Conservation (phyloP, 1,140 invertebrate species). For the Conus ventricosus region DNA sequence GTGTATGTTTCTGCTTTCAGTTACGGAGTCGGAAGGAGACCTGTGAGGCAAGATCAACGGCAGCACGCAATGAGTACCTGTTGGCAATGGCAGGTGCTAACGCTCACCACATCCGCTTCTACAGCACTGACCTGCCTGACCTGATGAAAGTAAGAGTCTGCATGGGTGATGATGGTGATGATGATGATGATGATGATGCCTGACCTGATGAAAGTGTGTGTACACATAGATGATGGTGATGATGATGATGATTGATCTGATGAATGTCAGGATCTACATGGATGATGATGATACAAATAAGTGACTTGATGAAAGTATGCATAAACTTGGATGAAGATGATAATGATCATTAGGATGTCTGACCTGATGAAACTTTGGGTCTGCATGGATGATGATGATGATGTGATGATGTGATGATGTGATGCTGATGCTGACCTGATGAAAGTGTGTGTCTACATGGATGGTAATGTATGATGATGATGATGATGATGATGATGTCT, state of each 20-base stretch:
- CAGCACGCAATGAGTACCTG: constrained; percentile 95
- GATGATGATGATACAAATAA: too few relatives aligned
- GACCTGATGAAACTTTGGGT: too few relatives aligned
- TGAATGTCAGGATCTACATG: too few relatives aligned
- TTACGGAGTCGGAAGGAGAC: constrained; percentile 90
- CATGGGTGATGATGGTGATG: background rate
- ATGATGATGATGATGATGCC: background rate
- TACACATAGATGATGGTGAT: too few relatives aligned
- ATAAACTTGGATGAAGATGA: too few relatives aligned
- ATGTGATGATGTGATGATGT: background rate
- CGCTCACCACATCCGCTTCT: constrained; percentile 93
- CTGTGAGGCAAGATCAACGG: constrained; percentile 94
- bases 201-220: background rate
- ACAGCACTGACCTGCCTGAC: constrained; percentile 90
- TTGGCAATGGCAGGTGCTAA: constrained; percentile 93
- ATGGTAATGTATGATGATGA: background rate
- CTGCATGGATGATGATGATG: background rate
- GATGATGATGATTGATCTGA: too few relatives aligned
- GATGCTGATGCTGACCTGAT: background rate
- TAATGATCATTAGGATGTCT: too few relatives aligned
- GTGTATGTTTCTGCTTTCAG: constrained; percentile 71
- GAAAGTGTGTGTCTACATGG: background rate
- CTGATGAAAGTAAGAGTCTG: constrained; percentile 81
- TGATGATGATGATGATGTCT: background rate
- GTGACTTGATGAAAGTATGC: too few relatives aligned